Evolutionary conservation across 2,888 invertebrate species (phyloP).

Genomic region (Scrobipalpa atriplicella): DNA sequence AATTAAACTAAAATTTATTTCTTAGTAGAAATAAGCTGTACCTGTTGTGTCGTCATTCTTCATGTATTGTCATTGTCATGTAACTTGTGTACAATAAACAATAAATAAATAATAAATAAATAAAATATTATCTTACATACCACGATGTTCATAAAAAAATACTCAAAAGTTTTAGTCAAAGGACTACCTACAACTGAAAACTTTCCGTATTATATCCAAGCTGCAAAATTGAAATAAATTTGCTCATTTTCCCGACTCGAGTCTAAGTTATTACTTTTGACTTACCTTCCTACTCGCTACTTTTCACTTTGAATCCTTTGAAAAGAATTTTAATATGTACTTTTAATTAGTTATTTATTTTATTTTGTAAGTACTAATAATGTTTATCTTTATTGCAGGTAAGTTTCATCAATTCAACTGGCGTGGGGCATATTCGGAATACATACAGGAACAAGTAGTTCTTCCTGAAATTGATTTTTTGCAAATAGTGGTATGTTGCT

Average conservation of each 20-base stretch:
- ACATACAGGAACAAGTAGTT: too few species aligned
- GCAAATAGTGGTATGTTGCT: too few species aligned
- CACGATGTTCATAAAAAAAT: not conserved
- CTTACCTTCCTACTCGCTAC: not conserved
- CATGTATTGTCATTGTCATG: too few species aligned
- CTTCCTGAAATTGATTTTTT: too few species aligned
- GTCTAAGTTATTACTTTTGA: too few species aligned
- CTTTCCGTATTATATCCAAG: too few species aligned
- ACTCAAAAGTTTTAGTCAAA: not conserved
- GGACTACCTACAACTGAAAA: not conserved
- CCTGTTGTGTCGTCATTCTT: too few species aligned
- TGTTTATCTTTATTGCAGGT: constrained; percentile 12
- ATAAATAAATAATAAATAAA: too few species aligned
- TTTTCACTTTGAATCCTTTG: not conserved
- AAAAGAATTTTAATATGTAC: not conserved
- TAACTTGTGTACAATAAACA: too few species aligned
- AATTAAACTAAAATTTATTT: too few species aligned
- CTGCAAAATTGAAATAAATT: not conserved
- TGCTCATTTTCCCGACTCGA: not conserved
- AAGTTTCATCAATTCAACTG: not conserved
- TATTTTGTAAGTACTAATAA: not conserved
- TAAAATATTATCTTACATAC: not conserved
- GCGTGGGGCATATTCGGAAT: too few species aligned
- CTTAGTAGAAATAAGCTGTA: too few species aligned
- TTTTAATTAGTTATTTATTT: not conserved